Conservation (phyloP, 2,113 vertebrate genomes). For the Phalacrocorax aristotelis region DNA sequence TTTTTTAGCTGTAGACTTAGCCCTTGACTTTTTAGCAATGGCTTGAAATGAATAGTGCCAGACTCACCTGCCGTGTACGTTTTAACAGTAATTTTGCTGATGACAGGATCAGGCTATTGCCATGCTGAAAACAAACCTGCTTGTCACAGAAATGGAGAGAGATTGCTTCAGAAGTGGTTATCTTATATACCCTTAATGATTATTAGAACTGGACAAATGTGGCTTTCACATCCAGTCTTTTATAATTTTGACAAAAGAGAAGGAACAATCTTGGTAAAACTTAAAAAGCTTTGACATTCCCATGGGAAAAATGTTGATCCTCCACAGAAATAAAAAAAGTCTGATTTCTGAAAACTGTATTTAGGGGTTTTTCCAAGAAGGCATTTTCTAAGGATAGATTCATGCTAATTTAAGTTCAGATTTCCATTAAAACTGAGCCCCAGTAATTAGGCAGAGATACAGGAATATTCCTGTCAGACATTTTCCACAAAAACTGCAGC, state of each 20-base stretch:
- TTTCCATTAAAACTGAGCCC: not conserved
- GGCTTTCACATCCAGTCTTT: not conserved
- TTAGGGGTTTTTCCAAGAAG: not conserved
- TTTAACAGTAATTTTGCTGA: not conserved
- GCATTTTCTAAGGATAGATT: not conserved
- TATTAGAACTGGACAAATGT: not conserved
- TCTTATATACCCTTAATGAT: not conserved
- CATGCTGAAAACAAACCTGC: not conserved
- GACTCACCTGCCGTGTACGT: not conserved
- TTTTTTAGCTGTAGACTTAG: not conserved
- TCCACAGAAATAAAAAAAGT: too few relatives aligned
- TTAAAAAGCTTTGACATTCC: not conserved
- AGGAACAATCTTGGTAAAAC: not conserved
- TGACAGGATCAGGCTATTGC: not conserved
- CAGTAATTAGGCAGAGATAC: not conserved
- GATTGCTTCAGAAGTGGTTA: not conserved
- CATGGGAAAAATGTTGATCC: not conserved
- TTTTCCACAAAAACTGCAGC: not conserved
- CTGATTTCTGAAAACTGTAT: not conserved
- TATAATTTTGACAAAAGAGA: not conserved
- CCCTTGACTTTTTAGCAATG: not conserved
- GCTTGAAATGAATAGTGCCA: not conserved
- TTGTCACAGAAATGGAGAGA: not conserved
- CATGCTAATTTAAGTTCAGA: not conserved
- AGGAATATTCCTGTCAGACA: not conserved